Base-by-base conservation (phyloP, 2,113 vertebrate species). In the Prolemur simus region DNA sequence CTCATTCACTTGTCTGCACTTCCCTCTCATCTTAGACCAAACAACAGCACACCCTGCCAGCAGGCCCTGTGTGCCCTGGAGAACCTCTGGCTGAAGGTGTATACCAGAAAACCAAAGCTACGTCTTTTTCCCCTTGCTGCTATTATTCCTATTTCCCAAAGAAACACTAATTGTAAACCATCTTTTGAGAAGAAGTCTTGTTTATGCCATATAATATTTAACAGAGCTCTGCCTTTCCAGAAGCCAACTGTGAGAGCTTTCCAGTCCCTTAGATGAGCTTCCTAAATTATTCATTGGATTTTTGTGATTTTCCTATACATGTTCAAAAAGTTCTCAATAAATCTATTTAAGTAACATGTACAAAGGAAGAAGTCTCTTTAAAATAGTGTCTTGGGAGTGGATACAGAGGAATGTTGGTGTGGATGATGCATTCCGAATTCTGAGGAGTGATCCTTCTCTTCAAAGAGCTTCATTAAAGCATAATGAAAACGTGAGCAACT, bases 251-350 rank as follows among this genome's bases (percentile, higher is more conserved):
- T 66, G 90, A 89, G 66, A 77, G 80, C 29, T 89, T 80, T 8
- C 21, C 23, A 64, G 34, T 95, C 86, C 87, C 34, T 97, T 60
- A 83, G 90, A 77, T 23, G n/a, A 93, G 85, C 76, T 69, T 77
- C 32, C 90, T 97, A 95, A 96, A 97, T 96, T 91, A 97, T 95
- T 97, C 66, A 96, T 54, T 88, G 34, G 5, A 91, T 91, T 90
- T 91, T 92, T 96, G 49, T 87, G 56, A 96, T 96, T 96, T 96
- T 95, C 60, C 27, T 96, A 64, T 49, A 73, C 23, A 64, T 76
- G 37, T 64, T 96, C 66, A 89, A 95, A 74, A 80, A 80, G 34
- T 91, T 93, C 88, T 74, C 60, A 74, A 91, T 76, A 92, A 91
- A 94, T 74, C 54, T 83, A 81, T 81, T 94, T 76, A 94, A 88